Conservation (phyloP, 2,797 vertebrate genomes). For the Brotula barbata region DNA sequence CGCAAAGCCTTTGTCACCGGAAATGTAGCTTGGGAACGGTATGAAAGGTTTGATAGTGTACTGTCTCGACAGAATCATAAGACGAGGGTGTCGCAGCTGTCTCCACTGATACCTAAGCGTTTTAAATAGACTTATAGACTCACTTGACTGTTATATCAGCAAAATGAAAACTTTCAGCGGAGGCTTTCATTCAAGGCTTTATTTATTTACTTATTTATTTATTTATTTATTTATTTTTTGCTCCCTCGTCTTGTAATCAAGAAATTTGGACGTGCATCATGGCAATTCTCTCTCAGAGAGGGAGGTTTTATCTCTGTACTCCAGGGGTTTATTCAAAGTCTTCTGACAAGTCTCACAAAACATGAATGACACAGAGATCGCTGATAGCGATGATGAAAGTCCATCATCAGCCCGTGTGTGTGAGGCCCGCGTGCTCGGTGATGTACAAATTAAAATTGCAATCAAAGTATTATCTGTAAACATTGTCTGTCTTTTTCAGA, state of each 20-base stretch:
- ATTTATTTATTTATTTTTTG: too few species aligned
- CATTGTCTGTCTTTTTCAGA: conserved; percentile 53
- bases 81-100: conserved; percentile 78
- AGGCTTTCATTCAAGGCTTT: conserved; percentile 73
- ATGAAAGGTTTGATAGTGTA: conserved; percentile 82
- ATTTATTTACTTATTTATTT: conserved; percentile 36
- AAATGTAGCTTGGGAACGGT: conserved; percentile 80
- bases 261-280: conserved; percentile 81
- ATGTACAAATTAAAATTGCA: conserved; percentile 73
- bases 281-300: conserved; percentile 70
- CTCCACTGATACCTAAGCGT: conserved; percentile 81
- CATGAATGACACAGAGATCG: conserved; percentile 76
- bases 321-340: conserved; percentile 79
- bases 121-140: conserved; percentile 84
- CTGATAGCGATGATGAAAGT: conserved; percentile 77
- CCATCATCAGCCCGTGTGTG: conserved; percentile 63
- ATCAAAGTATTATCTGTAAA: conserved; percentile 71
- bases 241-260: conserved; percentile 75
- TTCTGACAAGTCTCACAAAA: conserved; percentile 75
- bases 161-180: conserved; percentile 76
- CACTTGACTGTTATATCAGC: conserved; percentile 83
- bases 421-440: conserved; percentile 60
- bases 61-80: conserved; percentile 79
- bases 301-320: conserved; percentile 73
- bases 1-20: conserved; percentile 80